Evolutionary conservation across 1,140 invertebrate species (phyloP).

Genomic region (Drosophila nigromelanica): DNA sequence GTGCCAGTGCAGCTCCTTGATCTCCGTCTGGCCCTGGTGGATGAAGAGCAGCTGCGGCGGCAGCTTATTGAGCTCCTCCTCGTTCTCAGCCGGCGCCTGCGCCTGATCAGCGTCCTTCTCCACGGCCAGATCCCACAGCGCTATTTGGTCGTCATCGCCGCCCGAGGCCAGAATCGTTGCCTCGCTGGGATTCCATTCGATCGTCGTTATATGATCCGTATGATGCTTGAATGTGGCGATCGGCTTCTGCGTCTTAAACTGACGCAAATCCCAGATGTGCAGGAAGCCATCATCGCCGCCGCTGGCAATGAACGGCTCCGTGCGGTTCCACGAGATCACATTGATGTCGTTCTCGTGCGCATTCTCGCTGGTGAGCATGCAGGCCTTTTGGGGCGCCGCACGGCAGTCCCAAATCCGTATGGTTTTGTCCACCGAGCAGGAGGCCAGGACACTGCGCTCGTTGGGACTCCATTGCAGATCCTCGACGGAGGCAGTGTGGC

Average conservation of each 20-base stretch:
- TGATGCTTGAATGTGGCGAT: constrained; percentile 98
- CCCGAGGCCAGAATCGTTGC: constrained; percentile 96
- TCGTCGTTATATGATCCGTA: constrained; percentile 94
- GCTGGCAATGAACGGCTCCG: constrained; percentile 95
- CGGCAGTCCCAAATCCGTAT: constrained; percentile 96
- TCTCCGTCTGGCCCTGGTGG: constrained; percentile 98
- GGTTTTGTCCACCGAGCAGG: constrained; percentile 97
- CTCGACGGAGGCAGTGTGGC: constrained; percentile 97
- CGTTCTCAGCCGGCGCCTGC: constrained; percentile 82
- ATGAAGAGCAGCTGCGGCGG: constrained; percentile 98
- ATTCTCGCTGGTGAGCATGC: constrained; percentile 94
- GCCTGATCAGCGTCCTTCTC: constrained; percentile 90
- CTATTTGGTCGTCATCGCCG: constrained; percentile 98
- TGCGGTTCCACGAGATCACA: constrained; percentile 98
- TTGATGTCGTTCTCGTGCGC: constrained; percentile 98
- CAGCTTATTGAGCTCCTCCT: constrained; percentile 87
- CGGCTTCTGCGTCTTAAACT: constrained; percentile 91
- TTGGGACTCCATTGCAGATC: constrained; percentile 99
- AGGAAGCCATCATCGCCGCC: constrained; percentile 98
- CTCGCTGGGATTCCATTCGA: constrained; percentile 98
- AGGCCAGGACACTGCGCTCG: constrained; percentile 96
- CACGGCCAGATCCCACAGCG: constrained; percentile 97
- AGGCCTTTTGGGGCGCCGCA: constrained; percentile 92
- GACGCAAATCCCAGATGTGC: constrained; percentile 97
- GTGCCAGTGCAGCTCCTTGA: constrained; percentile 99